Evolutionary conservation across 2,888 invertebrate genomes (phyloP).

Genomic region (Tipula helvola): DNA sequence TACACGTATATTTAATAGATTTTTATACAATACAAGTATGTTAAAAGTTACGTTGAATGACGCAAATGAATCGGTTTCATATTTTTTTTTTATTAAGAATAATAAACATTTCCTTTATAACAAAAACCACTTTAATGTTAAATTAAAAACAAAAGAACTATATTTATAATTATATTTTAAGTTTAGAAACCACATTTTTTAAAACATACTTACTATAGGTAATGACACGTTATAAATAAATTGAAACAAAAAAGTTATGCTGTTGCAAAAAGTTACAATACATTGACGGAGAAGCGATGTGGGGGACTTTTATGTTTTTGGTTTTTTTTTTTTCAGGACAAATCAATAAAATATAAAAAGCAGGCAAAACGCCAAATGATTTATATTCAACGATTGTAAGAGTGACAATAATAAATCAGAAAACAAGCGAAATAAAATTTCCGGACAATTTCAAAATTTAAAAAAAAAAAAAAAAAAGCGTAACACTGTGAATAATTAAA

Average conservation of each 20-base stretch:
- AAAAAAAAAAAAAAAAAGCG: background rate
- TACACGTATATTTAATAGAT: background rate
- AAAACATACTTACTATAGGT: background rate
- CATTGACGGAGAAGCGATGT: background rate
- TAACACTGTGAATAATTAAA: background rate
- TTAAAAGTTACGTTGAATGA: background rate
- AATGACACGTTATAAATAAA: background rate
- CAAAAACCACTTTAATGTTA: background rate
- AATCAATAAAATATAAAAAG: background rate
- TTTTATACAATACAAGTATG: background rate
- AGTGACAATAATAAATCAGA: background rate
- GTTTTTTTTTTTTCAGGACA: background rate
- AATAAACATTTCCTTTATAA: background rate
- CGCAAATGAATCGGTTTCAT: background rate
- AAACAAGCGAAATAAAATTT: background rate
- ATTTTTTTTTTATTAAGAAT: background rate
- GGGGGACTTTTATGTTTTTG: background rate
- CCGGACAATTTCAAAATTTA: background rate
- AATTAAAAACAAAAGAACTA: background rate
- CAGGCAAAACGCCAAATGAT: background rate
- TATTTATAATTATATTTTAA: background rate
- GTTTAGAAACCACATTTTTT: background rate
- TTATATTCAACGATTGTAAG: background rate
- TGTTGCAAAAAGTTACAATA: too few species aligned
- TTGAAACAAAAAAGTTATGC: background rate